phyloP scores from a whole-genome alignment of 2,888 invertebrate species.

The Clivina fossor region DNA sequence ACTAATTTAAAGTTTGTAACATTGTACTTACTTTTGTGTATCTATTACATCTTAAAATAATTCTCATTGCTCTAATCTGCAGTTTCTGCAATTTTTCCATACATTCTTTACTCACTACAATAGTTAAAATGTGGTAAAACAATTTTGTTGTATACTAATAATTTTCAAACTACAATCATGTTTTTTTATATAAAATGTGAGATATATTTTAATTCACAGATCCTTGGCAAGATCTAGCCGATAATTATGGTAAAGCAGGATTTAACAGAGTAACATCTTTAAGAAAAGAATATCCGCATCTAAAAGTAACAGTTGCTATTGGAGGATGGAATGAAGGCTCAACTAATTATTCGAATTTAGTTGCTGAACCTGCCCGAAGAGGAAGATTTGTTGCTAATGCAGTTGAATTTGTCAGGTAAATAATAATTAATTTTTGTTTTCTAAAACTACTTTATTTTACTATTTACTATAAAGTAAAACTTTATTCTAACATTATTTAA shows the following conservation, averaged over 20 bases:
- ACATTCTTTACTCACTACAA: too few relatives aligned
- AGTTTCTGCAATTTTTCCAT: too few relatives aligned
- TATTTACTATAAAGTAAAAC: neutral
- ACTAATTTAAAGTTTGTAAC: too few relatives aligned
- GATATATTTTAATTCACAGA: too few relatives aligned
- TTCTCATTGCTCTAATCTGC: too few relatives aligned
- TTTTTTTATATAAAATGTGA: too few relatives aligned
- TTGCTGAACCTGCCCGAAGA: slow-evolving; percentile 64
- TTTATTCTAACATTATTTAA: neutral
- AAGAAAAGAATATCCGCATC: slow-evolving; percentile 67
- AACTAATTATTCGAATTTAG: slow-evolving; percentile 68
- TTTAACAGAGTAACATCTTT: slow-evolving; percentile 69
- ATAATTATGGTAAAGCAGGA: slow-evolving; percentile 72
- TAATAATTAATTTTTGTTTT: too few relatives aligned
- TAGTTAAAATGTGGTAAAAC: too few relatives aligned
- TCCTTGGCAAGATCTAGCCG: slow-evolving; percentile 75
- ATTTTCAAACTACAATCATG: neutral
- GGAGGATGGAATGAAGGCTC: slow-evolving; percentile 94
- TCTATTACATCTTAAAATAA: too few relatives aligned
- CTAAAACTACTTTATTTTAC: too few relatives aligned
- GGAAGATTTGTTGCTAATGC: slow-evolving; percentile 70
- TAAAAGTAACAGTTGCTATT: slow-evolving; percentile 74
- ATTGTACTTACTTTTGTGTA: too few relatives aligned
- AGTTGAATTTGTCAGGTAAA: slow-evolving; percentile 66
- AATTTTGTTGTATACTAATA: too few relatives aligned